Base-by-base conservation (phyloP, 2,888 invertebrate genomes). In the Andrena bicolor region DNA sequence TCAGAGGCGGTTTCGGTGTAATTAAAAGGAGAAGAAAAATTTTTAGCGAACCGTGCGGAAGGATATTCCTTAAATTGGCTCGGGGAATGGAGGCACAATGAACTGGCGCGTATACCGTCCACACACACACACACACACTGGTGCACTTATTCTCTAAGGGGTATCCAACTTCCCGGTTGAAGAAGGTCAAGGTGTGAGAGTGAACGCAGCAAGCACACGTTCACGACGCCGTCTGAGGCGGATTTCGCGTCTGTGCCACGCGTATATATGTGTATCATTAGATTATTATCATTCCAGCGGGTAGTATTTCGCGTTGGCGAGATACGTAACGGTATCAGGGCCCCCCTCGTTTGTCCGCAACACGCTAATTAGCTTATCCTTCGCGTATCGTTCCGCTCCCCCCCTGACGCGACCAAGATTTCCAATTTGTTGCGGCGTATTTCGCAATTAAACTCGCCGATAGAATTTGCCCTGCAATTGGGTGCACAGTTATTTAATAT, bases 131-230 rank as follows among this genome's bases (percentile, higher is more conserved):
- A 7, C 20, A n/a, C 26, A 51, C 49, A 30, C 61, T 51, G 41
- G 16, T 41, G 13, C 16, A 41, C 41, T 49, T 20, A 56, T 79
- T 68, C 76, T 77, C 53, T 53, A 68, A 71, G 63, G 61, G 58
- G 60, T 69, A 70, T 63, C 41, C 74, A 64, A 86, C 83, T 88
- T 88, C 90, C 88, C 87, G 90, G 90, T 90, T 90, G 87, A 87
- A 85, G 80, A 89, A 89, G 89, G 90, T 90, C 90, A 91, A 90
- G 90, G 90, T 90, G 87, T 86, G 88, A 89, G 90, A 90, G 88
- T 86, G 87, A 88, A 88, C 86, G 89, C 73, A 87, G 83, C 78
- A 81, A 70, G 72, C 75, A 75, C 76, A 71, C 70, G 35, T 53
- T 26, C 35, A 2, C 56, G 56, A 41, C 23, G 56, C 49, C 48